Base-by-base conservation (phyloP, 2,888 invertebrate genomes). In the Sisyra terminalis region DNA sequence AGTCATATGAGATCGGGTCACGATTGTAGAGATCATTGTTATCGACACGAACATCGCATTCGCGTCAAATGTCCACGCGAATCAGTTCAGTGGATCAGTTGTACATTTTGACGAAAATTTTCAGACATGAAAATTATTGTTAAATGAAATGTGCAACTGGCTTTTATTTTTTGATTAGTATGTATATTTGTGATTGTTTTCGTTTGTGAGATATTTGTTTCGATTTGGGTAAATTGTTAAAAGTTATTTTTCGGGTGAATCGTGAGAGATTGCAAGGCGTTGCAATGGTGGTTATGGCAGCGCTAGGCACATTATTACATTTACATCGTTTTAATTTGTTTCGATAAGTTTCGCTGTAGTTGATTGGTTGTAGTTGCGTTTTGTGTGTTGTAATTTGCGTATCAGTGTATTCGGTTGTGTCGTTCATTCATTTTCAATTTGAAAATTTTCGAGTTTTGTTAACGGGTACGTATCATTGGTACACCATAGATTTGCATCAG, bases 281-380 rank as follows among this genome's bases (percentile, higher is more conserved):
- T 36, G 29, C 43, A 43, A 37, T 36, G 37, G 38, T 38, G 37
- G 43, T 43, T 36, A 43, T 43, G 42, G 43, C 18, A 38, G 29
- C 16, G 13, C n/a, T 57, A 53, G 53, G 50, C 50, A 48, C 52
- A 42, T 54, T 56, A 53, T 52, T 55, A 52, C 51, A 53, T 55
- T 56, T 24, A 3, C 5, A 24, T 7, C 7, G 24, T 24, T 24
- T 24, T 24, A 24, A 24, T 24, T 24, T 24, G 24, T 24, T 24
- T 24, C 24, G 24, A 24, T 24, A 3, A 3, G 24, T 24, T 24
- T 24, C 24, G 24, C 24, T 24, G n/a, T n/a, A n/a, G n/a, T n/a
- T n/a, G n/a, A n/a, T n/a, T n/a, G n/a, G n/a, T n/a, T 24, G 5
- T 24, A 24, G 24, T 24, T 24, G 24, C 7, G 24, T 24, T 24